Percentiles rank a stretch among this genome's conserved stretches.
Evolutionary conservation across 2,888 invertebrate genomes (phyloP).

Genomic region (Psylliodes chrysocephalus): DNA sequence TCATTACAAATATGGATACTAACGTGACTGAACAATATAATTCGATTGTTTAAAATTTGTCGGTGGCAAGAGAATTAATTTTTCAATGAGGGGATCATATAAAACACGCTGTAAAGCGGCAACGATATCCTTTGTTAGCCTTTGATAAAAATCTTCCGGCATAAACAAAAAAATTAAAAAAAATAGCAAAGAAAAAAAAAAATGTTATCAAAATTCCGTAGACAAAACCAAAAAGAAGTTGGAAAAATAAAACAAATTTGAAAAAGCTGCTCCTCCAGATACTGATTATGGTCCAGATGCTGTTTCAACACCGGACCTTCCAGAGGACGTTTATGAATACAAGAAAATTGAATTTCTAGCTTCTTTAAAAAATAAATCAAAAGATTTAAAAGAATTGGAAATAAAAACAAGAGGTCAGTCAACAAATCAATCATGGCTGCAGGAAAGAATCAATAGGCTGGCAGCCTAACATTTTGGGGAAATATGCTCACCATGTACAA

Average conservation of each 20-base stretch:
- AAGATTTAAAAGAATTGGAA: no score
- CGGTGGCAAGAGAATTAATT: slow-evolving; percentile 55
- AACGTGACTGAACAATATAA: slow-evolving; percentile 52
- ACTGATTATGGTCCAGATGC: no score
- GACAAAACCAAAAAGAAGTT: no score
- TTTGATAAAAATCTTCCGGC: background rate
- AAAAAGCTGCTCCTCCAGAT: no score
- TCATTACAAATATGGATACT: slow-evolving; percentile 43
- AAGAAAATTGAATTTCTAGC: no score
- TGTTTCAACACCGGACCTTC: no score
- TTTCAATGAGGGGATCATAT: no score
- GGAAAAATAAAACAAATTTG: no score
- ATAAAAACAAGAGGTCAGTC: no score
- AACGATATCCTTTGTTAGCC: slow-evolving; percentile 49
- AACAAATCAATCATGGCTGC: no score
- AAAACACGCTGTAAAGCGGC: slow-evolving; percentile 52
- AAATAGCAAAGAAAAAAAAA: slow-evolving; percentile 1
- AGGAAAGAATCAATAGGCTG: background rate
- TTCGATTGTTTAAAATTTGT: slow-evolving; percentile 51
- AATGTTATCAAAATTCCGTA: background rate
- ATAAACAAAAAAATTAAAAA: background rate
- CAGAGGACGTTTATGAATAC: background rate
- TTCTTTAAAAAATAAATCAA: no score
- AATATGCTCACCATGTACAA: background rate
- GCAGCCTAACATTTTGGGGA: slow-evolving; percentile 4